Percentiles rank a stretch among this genome's conserved stretches.
phyloP scores from a whole-genome alignment of 2,113 vertebrate genomes.

The Hemibagrus wyckioides region DNA sequence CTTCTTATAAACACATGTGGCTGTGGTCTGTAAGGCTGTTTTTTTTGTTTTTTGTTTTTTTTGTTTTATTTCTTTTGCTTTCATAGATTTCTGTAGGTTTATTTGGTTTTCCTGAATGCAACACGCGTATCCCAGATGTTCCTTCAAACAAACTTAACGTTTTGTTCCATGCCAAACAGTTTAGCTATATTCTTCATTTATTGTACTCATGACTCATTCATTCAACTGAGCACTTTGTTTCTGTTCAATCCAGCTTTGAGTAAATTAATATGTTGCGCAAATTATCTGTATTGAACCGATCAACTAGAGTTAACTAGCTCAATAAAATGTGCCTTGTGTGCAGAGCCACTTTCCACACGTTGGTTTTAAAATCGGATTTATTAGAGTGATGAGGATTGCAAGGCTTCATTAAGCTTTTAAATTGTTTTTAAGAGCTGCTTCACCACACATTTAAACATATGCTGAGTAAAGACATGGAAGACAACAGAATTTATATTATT shows the following conservation, averaged over 20 bases:
- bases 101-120: background rate
- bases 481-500: background rate
- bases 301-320: background rate
- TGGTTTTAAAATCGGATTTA: background rate
- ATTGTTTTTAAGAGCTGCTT: background rate
- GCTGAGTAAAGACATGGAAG: background rate
- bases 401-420: background rate
- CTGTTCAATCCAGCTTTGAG: background rate
- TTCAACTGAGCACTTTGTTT: background rate
- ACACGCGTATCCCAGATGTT: background rate
- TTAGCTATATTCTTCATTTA: background rate
- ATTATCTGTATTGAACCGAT: background rate
- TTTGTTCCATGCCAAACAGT: background rate
- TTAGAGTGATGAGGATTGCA: background rate
- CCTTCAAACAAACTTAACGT: background rate
- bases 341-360: background rate
- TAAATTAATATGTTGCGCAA: background rate
- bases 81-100: background rate
- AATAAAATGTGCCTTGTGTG: background rate
- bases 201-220: background rate
- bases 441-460: background rate
- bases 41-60: background rate
- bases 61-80: background rate
- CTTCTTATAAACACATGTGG: background rate
- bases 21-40: background rate